Base-by-base conservation (phyloP, 2,888 invertebrate genomes). In the Eupithecia abbreviata region DNA sequence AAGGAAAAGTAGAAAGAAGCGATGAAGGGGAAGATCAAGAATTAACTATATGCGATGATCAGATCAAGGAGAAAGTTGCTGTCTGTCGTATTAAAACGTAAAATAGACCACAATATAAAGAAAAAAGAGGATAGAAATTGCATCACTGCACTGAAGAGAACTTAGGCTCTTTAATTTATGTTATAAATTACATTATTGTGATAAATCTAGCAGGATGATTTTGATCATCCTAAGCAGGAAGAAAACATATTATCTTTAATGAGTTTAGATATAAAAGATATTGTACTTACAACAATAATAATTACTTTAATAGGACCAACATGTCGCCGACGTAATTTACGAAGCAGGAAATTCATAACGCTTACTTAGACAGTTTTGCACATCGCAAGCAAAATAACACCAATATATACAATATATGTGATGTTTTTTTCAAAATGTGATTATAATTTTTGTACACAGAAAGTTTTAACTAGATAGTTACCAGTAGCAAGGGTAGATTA, bases 331-430 rank as follows among this genome's bases (percentile, higher is more conserved):
- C 18, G 30, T 30, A 62, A 62, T 62, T 62, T 30, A 10, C 30
- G 30, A 62, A 62, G 30, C 62, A 62, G 62, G 62, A 62, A 62
- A 62, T 62, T 30, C 62, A 62, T 30, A 62, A 62, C 62, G 30
- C 0, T 62, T 6, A 18, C 58, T 18, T 18, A 62, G 30, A 12
- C 62, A 2, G 2, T 62, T 58, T 62, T 30, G 30, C 62, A 62
- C 62, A 30, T 62, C 30, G 18, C 18, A 10, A 4, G 9, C 62
- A 30, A 30, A 62, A 62, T 3, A 62, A 4, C 10, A 58, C 4
- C 18, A 18, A 18, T 0, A 18, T 62, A 3, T 0, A 10, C 3
- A 2, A 18, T 7, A 10, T 58, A 10, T 10, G 58, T 18, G 12
- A 12, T 18, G 62, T 10, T 62, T 62, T 62, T 62, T 18, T 30